Conservation (phyloP, 2,797 vertebrate genomes). For the Gila robusta region DNA sequence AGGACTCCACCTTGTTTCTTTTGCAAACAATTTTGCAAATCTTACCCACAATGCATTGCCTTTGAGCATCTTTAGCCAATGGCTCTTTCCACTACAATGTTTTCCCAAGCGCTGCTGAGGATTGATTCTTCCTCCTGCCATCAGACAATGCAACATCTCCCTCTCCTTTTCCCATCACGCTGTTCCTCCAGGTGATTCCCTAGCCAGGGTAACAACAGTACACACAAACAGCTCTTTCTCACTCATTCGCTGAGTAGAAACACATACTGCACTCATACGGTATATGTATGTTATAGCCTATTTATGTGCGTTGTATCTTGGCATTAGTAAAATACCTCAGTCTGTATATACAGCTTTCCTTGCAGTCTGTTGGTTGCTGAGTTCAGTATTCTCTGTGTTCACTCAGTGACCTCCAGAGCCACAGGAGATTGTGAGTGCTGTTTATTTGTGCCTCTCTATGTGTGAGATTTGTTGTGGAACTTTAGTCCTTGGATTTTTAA, state of each 20-base stretch:
- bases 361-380: slow-evolving; percentile 54
- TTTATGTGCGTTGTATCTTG: not conserved
- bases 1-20: not conserved
- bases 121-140: slow-evolving; percentile 29
- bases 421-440: slow-evolving; percentile 74
- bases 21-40: not conserved
- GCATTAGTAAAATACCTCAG: slow-evolving; percentile 1
- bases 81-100: slow-evolving; percentile 9
- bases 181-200: slow-evolving; percentile 9
- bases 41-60: slow-evolving; percentile 5
- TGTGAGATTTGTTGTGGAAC: slow-evolving; percentile 67
- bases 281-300: not conserved
- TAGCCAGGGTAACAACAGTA: slow-evolving; percentile 5
- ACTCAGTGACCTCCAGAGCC: slow-evolving; percentile 64
- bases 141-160: slow-evolving; percentile 2
- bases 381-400: slow-evolving; percentile 70
- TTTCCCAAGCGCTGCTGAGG: slow-evolving; percentile 3
- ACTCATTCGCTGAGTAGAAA: not conserved
- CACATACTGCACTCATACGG: not conserved
- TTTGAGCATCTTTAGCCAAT: slow-evolving; percentile 1
- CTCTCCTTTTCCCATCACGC: not conserved
- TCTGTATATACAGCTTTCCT: not conserved
- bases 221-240: slow-evolving; percentile 2
- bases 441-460: slow-evolving; percentile 37
- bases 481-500: slow-evolving; percentile 66